Base-by-base conservation (phyloP, 2,797 vertebrate genomes). In the Platyrinchus mystaceus region DNA sequence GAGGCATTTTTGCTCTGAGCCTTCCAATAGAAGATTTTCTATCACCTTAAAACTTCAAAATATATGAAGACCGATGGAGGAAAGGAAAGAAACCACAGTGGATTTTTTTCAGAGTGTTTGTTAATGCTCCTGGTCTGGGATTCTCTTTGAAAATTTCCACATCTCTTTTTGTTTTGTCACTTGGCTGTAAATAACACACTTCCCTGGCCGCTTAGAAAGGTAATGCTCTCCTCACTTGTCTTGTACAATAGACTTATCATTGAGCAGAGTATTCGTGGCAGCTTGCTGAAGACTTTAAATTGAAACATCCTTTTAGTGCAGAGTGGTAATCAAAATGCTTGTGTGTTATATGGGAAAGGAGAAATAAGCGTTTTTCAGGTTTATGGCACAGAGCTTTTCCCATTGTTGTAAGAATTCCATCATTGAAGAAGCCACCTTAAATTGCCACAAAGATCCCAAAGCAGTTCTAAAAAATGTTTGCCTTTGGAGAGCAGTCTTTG, bases 251-350 rank as follows among this genome's bases (percentile, higher is more conserved):
- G 85, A 71, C 89, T 85, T 66, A 73, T 62, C 90, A 89, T 52
- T 85, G 69, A 95, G 81, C 49, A 89, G 50, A 75, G 26, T 63
- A 10, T 82, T 94, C 37, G 69, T 96, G 91, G 84, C 69, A 95
- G 68, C 36, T 74, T 71, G 49, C 43, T 90, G 91, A 93, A 90
- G 78, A 84, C 85, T 76, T 84, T 88, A 97, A 95, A 95, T 86
- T 92, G 95, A 92, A 96, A 91, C 63, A 76, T 88, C 86, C 74
- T 88, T 94, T 83, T 67, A 86, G 80, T 44, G 68, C 36, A 78
- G 82, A 90, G 69, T 68, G 52, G 84, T 92, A 89, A 93, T 93
- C 93, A 95, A 86, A 94, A 92, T 81, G 86, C 58, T 90, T 66
- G 52, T 87, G 84, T 91, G 90, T 62, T 84, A 37, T 41, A 77